A percentile compares a stretch with the other conserved stretches of the same genome.
Conservation (phyloP, 2,113 vertebrate genomes). For the Cavia porcellus region DNA sequence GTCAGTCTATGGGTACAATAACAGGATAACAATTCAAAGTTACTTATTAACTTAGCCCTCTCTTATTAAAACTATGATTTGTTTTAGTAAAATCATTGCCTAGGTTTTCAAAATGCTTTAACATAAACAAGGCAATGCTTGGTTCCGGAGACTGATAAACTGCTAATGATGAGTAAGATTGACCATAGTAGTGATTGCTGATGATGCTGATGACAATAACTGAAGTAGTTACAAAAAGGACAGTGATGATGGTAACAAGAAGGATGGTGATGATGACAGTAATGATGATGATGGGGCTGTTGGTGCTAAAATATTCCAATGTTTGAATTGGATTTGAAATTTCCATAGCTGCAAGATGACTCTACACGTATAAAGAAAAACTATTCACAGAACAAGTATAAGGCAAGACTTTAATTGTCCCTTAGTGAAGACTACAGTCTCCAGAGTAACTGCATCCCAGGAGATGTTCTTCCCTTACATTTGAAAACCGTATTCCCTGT, state of each 20-base stretch:
- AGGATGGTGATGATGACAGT: background rate
- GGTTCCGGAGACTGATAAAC: background rate
- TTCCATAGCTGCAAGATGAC: background rate
- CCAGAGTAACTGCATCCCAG: background rate
- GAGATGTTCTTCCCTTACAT: background rate
- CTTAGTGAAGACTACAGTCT: background rate
- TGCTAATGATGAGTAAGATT: background rate
- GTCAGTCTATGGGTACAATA: background rate
- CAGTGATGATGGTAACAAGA: rapidly evolving
- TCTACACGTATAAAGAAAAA: slow-evolving; percentile 12
- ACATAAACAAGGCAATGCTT: background rate
- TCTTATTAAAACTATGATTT: background rate
- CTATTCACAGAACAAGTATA: background rate
- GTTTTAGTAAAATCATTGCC: background rate
- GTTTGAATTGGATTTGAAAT: background rate
- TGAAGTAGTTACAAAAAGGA: rapidly evolving
- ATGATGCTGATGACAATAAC: background rate
- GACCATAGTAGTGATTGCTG: background rate
- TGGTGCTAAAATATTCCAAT: background rate
- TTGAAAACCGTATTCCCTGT: background rate
- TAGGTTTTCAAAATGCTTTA: background rate
- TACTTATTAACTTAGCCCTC: background rate
- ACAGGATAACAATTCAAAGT: background rate
- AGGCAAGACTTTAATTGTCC: slow-evolving; percentile 46
- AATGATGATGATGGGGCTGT: background rate